A percentile compares a stretch with the other conserved stretches of the same genome.
Evolutionary conservation across 2,797 vertebrate genomes (phyloP).

Genomic region (Channallabes apus): DNA sequence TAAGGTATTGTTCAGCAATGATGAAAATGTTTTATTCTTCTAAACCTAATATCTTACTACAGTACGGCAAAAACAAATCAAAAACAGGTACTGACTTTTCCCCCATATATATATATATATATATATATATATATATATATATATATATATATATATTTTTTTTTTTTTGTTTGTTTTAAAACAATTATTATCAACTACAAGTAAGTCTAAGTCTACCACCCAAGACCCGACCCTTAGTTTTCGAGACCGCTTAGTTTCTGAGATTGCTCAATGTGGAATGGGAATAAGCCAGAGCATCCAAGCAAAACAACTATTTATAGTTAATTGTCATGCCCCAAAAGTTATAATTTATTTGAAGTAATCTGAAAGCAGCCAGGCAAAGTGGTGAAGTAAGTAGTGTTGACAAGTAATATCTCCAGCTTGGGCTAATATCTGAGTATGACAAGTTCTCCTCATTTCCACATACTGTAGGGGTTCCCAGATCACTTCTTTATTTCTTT

Average conservation of each 20-base stretch:
- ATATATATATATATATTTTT: too few relatives aligned
- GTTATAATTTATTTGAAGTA: not conserved
- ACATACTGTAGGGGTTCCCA: not conserved
- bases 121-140: too few relatives aligned
- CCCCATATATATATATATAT: too few relatives aligned
- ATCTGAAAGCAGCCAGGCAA: not conserved
- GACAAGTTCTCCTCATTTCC: not conserved
- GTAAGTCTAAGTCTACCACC: not conserved
- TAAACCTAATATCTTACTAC: not conserved
- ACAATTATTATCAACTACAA: not conserved
- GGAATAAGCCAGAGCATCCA: not conserved
- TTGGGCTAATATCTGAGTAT: not conserved
- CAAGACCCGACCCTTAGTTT: not conserved
- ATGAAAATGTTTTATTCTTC: not conserved
- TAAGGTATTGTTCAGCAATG: constrained; percentile 5
- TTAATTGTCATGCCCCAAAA: not conserved
- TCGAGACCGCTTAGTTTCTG: not conserved
- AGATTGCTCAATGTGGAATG: not conserved
- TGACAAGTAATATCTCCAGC: not conserved
- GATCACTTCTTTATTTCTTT: too few relatives aligned
- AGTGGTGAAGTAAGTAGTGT: not conserved
- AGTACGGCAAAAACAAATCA: not conserved
- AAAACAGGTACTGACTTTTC: not conserved
- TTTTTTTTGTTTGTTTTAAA: not conserved
- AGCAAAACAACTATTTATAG: not conserved